Evolutionary conservation across 1,140 invertebrate genomes (phyloP), one percentile per base, ranked within the genome.

Genomic region (Eubasilissa regina): DNA sequence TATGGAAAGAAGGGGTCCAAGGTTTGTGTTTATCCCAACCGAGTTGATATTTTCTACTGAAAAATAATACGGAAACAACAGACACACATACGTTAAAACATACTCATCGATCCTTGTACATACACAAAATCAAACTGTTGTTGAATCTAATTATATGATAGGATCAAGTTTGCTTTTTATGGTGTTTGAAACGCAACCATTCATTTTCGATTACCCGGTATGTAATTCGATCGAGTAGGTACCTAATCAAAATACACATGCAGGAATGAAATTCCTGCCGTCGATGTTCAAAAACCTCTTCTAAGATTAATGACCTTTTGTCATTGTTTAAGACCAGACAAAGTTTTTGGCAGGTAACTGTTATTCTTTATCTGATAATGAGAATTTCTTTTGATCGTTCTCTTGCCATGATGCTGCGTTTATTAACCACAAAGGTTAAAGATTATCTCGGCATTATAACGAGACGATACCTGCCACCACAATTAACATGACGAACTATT

Each of bases 301-400:
- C 66, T 70, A 70, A 70, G 47, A 70, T 70, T 53, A 70, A 70
- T 53, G 66, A 70, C 45, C 66, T 70, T 70, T 70, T 21, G 66
- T 70, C 66, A 70, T 70, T 70, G 66, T 70, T 70, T 70, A 70
- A 70, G 66, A 17, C 11, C 45, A 47, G 44, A 68, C 64, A 68
- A 13, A 45, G 45, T 68, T 68, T 68, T 68, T 68, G 64, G 43
- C 64, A 48, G 44, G 47, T 70, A 51, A 17, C 45, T 21, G 66
- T 51, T 70, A 53, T 51, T 70, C 66, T 48, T 70, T 48, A 70
- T 70, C 44, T 51, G 44, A 70, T 70, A 70, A 70, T 70, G 47
- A 70, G 45, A 70, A 70, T 12, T 51, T 17, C 44, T 19, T 51
- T 15, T 19, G 43, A 70, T 70, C 47, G 11, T 70, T 48, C 45